These are phyloP conservation scores for Palythoa heliodiscus DNA, from an alignment of 92 coral and sea anemone species.

Conservation along the genomic window DNA sequence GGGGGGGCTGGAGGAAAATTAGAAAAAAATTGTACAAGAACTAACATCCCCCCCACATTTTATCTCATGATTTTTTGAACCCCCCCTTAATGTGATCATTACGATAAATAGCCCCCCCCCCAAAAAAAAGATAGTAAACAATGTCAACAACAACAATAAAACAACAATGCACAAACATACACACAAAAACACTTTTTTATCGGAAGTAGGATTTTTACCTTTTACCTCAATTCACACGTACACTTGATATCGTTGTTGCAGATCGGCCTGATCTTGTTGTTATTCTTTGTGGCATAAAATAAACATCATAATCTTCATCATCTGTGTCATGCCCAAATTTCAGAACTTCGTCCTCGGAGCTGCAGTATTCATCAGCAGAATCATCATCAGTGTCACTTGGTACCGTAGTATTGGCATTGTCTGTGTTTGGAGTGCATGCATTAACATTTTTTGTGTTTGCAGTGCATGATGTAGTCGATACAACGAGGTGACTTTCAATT, in stretches of 20 bases:
- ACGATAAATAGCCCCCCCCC: constrained; percentile 1
- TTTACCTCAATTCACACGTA: constrained; percentile 26
- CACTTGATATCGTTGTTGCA: constrained; percentile 25
- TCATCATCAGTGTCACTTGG: constrained; percentile 41
- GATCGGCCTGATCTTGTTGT: constrained; percentile 46
- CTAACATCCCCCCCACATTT: constrained; percentile 11
- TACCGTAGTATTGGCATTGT: constrained; percentile 25
- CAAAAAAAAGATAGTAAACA: background rate
- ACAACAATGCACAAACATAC: constrained; percentile 13
- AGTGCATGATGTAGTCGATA: constrained; percentile 22
- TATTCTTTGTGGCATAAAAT: constrained; percentile 39
- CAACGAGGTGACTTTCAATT: constrained; percentile 31
- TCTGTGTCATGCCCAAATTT: constrained; percentile 40
- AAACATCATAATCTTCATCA: constrained; percentile 44
- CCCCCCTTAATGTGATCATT: constrained; percentile 5
- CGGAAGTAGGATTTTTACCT: constrained; percentile 31
- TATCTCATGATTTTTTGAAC: background rate
- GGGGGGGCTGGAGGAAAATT: background rate
- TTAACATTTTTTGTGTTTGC: constrained; percentile 25
- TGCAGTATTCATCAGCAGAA: constrained; percentile 49
- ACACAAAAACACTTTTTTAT: constrained; percentile 15
- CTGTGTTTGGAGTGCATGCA: constrained; percentile 15
- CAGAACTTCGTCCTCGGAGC: constrained; percentile 51
- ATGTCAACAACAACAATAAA: constrained; percentile 9
- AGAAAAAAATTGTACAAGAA: background rate